Percentiles rank a stretch among this genome's conserved stretches.
Conservation (phyloP, 2,888 invertebrate species). For the Nemotelus pantherinus region DNA sequence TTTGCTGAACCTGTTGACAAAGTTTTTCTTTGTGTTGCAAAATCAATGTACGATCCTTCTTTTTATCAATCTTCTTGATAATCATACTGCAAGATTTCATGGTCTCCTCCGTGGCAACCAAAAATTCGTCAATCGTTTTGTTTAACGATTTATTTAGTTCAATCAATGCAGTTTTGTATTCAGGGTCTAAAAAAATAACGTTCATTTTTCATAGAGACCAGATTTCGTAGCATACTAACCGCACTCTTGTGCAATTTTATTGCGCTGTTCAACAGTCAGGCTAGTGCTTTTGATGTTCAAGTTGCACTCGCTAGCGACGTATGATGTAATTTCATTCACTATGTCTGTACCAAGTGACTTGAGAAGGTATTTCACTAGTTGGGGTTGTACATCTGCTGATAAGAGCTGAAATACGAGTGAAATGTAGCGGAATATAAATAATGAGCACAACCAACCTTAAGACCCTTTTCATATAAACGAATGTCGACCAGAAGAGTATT, state of each 20-base stretch:
- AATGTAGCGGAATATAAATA: neutral
- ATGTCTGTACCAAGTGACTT: conserved; percentile 87
- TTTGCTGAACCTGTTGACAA: conserved; percentile 78
- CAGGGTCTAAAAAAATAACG: conserved; percentile 66
- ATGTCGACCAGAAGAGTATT: conserved; percentile 80
- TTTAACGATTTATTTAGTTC: conserved; percentile 76
- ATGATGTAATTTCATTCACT: conserved; percentile 79
- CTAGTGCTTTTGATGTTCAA: conserved; percentile 68
- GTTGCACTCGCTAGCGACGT: conserved; percentile 80
- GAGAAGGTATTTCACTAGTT: conserved; percentile 82
- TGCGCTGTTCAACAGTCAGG: conserved; percentile 73
- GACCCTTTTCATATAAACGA: conserved; percentile 82
- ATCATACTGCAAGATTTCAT: conserved; percentile 80
- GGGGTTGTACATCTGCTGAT: conserved; percentile 71
- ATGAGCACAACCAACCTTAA: conserved; percentile 64
- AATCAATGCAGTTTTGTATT: conserved; percentile 73
- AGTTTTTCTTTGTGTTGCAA: conserved; percentile 84
- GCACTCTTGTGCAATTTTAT: conserved; percentile 75
- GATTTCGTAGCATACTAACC: conserved; percentile 52
- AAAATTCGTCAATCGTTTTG: conserved; percentile 81
- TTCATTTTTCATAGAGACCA: neutral
- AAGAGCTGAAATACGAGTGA: conserved; percentile 63
- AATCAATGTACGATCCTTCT: conserved; percentile 81
- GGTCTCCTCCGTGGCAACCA: conserved; percentile 76
- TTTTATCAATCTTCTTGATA: conserved; percentile 89